Base-by-base conservation (phyloP, 2,888 invertebrate genomes). In the Polymixis flavicincta region DNA sequence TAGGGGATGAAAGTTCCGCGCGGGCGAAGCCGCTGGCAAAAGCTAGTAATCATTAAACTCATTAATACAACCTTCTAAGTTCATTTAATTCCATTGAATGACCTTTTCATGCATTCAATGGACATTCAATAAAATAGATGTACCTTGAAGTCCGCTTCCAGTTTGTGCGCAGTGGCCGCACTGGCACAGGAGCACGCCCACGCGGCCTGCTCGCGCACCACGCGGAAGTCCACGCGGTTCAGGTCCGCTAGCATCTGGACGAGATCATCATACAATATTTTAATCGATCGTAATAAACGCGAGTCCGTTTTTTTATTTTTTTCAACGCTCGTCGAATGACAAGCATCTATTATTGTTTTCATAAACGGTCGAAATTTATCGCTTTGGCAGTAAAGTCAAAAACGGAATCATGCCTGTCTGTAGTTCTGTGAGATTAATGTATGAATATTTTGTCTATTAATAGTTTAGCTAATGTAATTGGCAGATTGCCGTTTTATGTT, bases 111-210 rank as follows among this genome's bases (percentile, higher is more conserved):
- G 13, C 42, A 45, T 11, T 11, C 42, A 45, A 48, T n/a, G 32
- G 42, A 45, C 42, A 45, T 11, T 11, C 42, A 45, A 28, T n/a
- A 50, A 14, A 66, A 8, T 22, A 48, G 64, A 1, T 28, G 14
- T 82, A 95, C 95, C 95, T 98, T 98, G 93, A 99, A 99, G 93
- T 99, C 99, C 52, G 98, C 98, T 91, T 99, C 99, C 72, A 99
- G 97, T 71, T 98, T 97, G 91, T 98, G 98, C 42, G 98, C 98
- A 67, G 99, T 97, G 79, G 97, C 96, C 28, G 97, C 97, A 84
- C 98, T 98, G 90, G 98, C 98, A 95, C 99, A 99, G 89, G 99
- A 98, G 93, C 99, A 99, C 14, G 99, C 99, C 99, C 99, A 99
- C 0, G 99, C 98, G 2, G 99, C 99, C 89, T 94, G 94, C 94